Percentiles rank a stretch among this genome's conserved stretches.
phyloP scores from a whole-genome alignment of 2,113 vertebrate genomes.

The Nesoenas mayeri region DNA sequence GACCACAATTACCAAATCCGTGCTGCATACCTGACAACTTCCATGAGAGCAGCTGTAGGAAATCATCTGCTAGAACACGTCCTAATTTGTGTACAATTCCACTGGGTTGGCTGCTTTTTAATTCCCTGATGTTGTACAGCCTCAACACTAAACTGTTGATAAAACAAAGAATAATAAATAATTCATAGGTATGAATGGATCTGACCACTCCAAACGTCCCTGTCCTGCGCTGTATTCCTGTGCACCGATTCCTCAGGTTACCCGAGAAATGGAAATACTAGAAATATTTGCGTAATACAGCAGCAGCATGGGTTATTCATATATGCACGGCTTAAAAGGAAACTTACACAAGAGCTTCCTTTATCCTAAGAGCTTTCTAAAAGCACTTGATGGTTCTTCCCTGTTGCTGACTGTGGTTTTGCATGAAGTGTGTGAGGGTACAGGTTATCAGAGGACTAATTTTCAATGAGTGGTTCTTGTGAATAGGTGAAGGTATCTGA shows the following conservation, averaged over 20 bases:
- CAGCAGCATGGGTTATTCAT: background rate
- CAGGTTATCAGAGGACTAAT: background rate
- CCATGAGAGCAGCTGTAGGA: background rate
- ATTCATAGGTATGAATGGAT: background rate
- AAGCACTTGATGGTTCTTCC: background rate
- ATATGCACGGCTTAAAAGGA: background rate
- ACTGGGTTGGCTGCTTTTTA: background rate
- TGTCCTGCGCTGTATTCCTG: background rate
- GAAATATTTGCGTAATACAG: background rate
- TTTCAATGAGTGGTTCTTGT: background rate
- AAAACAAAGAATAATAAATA: background rate
- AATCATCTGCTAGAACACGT: background rate
- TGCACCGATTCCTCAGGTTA: background rate
- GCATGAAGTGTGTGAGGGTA: background rate
- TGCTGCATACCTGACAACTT: background rate
- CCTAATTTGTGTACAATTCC: background rate
- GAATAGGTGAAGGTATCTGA: background rate
- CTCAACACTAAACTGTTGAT: background rate
- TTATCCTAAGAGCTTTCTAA: background rate
- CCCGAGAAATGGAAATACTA: background rate
- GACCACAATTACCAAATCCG: background rate
- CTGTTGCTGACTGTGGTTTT: background rate
- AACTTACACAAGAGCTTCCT: background rate
- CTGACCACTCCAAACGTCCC: background rate
- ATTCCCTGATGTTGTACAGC: background rate